Conservation (phyloP, 1,140 invertebrate genomes). For the Pseudomyrmex sp. region DNA sequence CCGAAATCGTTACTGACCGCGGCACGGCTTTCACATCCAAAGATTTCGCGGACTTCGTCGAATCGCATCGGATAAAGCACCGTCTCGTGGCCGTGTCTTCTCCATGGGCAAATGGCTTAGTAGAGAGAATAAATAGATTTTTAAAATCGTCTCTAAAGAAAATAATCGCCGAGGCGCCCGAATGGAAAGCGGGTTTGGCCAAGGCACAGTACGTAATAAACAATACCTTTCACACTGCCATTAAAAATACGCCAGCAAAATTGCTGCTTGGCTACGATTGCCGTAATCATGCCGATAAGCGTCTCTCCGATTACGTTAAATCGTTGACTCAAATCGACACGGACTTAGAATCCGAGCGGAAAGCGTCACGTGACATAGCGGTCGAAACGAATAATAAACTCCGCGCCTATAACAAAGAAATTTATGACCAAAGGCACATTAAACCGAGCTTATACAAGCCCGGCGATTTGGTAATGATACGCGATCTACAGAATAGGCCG, state of each 20-base stretch:
- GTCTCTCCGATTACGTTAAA: neutral
- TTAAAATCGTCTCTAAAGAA: neutral
- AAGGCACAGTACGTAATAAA: neutral
- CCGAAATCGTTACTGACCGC: neutral
- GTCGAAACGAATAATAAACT: neutral
- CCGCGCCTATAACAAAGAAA: neutral
- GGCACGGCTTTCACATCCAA: neutral
- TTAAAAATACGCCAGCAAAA: neutral
- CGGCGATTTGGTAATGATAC: neutral
- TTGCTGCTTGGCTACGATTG: neutral
- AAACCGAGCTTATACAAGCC: neutral
- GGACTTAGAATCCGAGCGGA: neutral
- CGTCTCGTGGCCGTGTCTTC: neutral
- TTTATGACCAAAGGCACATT: neutral
- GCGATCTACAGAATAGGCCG: neutral
- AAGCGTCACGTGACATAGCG: no score
- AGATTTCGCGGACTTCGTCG: neutral
- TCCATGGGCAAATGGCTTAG: neutral
- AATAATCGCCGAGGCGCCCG: neutral
- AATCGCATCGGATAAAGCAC: neutral
- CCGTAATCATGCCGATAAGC: neutral
- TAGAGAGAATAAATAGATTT: neutral
- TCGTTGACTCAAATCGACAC: neutral
- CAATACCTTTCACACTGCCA: neutral
- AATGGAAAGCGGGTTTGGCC: neutral